Conservation (phyloP, 1,140 invertebrate species). For the Aphaenogaster floridana region DNA sequence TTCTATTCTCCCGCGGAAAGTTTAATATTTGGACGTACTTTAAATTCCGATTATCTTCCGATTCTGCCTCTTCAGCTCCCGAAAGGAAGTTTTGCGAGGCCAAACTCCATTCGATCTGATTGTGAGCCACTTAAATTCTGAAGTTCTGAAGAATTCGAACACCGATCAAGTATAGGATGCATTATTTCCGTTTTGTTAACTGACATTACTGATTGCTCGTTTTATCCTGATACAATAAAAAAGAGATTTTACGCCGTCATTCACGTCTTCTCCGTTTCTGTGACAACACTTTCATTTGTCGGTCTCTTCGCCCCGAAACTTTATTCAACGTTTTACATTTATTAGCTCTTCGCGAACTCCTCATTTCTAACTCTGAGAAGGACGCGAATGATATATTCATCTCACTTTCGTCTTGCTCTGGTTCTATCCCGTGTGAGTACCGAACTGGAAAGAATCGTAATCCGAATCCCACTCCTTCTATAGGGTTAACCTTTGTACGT, state of each 20-base stretch:
- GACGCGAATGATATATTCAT: constrained; percentile 49
- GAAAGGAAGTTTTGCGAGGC: constrained; percentile 42
- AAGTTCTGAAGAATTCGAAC: constrained; percentile 50
- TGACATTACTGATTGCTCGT: constrained; percentile 7
- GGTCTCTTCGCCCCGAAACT: constrained; percentile 21
- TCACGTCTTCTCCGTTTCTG: constrained; percentile 13
- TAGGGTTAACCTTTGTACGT: constrained; percentile 57
- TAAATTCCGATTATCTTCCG: constrained; percentile 59
- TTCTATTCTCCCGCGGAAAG: constrained; percentile 15
- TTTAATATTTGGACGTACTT: constrained; percentile 65
- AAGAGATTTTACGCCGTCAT: not conserved
- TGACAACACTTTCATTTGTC: constrained; percentile 5
- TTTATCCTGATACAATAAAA: not conserved
- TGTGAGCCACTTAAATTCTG: constrained; percentile 14
- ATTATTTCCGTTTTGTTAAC: constrained; percentile 42
- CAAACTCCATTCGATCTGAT: constrained; percentile 36
- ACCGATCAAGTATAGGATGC: constrained; percentile 41
- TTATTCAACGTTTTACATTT: constrained; percentile 66
- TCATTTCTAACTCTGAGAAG: constrained; percentile 66
- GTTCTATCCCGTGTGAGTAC: constrained; percentile 46
- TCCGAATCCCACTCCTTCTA: constrained; percentile 43
- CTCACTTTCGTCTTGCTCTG: not conserved
- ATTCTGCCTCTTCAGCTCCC: constrained; percentile 45
- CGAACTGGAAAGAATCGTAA: constrained; percentile 68
- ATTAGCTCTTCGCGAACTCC: constrained; percentile 57